phyloP scores from a whole-genome alignment of 1,140 invertebrate species.

The Luehdorfia chinensis region DNA sequence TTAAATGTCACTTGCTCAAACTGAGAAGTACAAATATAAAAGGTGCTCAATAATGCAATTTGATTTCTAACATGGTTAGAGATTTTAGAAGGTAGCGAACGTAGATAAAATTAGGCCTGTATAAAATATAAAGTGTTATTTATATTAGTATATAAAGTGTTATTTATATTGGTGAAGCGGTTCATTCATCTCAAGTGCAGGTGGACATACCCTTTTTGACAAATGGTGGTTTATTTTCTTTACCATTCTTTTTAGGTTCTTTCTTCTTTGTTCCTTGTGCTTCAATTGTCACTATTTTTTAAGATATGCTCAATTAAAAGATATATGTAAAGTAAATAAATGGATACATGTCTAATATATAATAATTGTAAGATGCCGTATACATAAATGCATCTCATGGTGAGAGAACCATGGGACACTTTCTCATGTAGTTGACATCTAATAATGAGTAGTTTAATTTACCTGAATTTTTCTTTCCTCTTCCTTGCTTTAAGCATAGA shows the following conservation, averaged over 20 bases:
- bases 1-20: conserved; percentile 53
- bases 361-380: no score
- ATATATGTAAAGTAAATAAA: neutral
- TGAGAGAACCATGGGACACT: no score
- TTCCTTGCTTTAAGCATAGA: conserved; percentile 69
- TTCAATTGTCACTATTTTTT: conserved; percentile 39
- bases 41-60: conserved; percentile 18
- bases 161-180: no score
- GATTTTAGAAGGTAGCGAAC: neutral
- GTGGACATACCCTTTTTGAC: conserved; percentile 67
- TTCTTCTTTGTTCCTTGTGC: conserved; percentile 48
- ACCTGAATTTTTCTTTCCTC: conserved; percentile 72
- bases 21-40: conserved; percentile 20
- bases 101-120: neutral
- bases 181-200: conserved; percentile 31
- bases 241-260: conserved; percentile 57
- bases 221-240: conserved; percentile 63
- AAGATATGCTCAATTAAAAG: conserved; percentile 25
- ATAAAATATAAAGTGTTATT: no score
- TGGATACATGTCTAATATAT: no score
- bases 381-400: no score
- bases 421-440: no score
- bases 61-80: conserved; percentile 8
- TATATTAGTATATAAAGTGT: no score
- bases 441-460: conserved; percentile 19